Conservation (phyloP, 1,140 invertebrate species). For the Geopemphigus sp. region DNA sequence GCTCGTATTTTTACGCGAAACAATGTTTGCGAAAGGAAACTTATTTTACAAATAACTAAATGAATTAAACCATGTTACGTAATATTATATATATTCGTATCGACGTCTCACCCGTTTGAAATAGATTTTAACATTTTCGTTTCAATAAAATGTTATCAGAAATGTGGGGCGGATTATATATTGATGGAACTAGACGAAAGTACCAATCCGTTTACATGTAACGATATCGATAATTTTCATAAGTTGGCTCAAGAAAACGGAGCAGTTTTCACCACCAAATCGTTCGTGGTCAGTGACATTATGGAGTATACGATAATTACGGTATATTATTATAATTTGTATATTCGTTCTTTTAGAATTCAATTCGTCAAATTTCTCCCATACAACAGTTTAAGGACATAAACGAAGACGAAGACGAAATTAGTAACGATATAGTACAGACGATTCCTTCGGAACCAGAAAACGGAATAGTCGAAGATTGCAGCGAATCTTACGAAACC, state of each 20-base stretch:
- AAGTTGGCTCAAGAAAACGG: constrained; percentile 35
- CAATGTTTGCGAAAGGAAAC: too few species aligned
- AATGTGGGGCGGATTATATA: constrained; percentile 51
- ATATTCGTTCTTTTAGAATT: constrained; percentile 2
- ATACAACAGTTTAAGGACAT: constrained; percentile 34
- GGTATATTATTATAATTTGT: neutral
- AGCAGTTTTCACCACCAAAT: constrained; percentile 30
- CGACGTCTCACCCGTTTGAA: too few species aligned
- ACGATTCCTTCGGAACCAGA: neutral
- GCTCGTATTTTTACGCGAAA: too few species aligned
- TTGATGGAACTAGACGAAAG: constrained; percentile 34
- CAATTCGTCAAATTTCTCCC: constrained; percentile 38
- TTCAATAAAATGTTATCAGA: constrained; percentile 53
- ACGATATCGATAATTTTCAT: constrained; percentile 23
- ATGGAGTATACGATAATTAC: neutral
- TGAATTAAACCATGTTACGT: too few species aligned
- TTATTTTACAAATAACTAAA: too few species aligned
- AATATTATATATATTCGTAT: too few species aligned
- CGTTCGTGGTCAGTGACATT: constrained; percentile 30
- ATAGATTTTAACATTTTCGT: too few species aligned
- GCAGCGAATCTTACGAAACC: neutral
- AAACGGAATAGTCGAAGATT: neutral
- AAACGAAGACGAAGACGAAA: neutral
- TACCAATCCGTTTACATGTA: neutral
- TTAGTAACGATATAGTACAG: constrained; percentile 5